Evolutionary conservation across 2,113 vertebrate genomes (phyloP).

Genomic region (Spermophilus dauricus): DNA sequence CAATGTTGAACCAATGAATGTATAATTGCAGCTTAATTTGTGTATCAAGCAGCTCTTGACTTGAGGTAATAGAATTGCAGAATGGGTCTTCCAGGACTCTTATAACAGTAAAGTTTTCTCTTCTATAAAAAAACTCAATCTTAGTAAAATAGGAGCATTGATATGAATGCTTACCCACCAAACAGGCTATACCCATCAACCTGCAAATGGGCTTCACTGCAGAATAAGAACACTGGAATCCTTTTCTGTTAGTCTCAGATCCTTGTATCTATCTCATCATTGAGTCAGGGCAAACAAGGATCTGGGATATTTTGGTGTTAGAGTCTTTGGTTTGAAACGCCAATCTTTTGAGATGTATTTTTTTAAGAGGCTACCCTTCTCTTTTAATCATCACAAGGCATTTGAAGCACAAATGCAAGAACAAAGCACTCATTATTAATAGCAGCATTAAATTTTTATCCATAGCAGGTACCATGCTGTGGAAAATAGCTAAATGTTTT

Average conservation of each 20-base stretch:
- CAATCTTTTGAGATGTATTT: background rate
- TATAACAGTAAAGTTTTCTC: background rate
- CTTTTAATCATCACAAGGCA: background rate
- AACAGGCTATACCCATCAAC: background rate
- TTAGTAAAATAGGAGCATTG: background rate
- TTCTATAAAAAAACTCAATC: background rate
- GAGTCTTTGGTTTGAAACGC: background rate
- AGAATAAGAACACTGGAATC: background rate
- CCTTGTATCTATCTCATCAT: background rate
- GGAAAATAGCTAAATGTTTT: conserved; percentile 25
- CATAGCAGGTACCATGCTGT: background rate
- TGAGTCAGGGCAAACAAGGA: background rate
- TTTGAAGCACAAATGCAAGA: background rate
- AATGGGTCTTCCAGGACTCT: background rate
- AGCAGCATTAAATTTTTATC: conserved; percentile 14
- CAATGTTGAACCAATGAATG: background rate
- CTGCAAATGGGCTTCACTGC: background rate
- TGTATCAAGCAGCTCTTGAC: background rate
- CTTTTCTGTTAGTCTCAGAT: background rate
- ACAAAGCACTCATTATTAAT: conserved; percentile 43
- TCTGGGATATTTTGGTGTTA: background rate
- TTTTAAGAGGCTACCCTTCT: background rate
- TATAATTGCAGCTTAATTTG: background rate
- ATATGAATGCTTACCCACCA: background rate
- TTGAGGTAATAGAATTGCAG: background rate